Evolutionary conservation across 2,113 vertebrate genomes (phyloP).

Genomic region (Toxostoma redivivum): DNA sequence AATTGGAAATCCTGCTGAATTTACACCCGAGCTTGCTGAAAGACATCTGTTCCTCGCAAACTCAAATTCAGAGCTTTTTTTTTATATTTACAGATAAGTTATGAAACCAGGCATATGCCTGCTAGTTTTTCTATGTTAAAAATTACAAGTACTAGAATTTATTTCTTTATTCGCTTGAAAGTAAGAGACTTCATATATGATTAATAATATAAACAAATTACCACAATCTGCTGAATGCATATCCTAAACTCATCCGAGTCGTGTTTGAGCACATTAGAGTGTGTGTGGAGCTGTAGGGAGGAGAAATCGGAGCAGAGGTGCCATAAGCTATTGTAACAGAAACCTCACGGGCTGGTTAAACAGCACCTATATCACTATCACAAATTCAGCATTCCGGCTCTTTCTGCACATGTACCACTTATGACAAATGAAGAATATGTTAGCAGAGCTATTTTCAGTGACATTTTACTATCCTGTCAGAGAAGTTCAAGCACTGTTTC

Average conservation of each 20-base stretch:
- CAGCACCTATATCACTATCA: neutral
- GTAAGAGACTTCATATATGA: neutral
- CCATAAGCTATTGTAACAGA: neutral
- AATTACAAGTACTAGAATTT: neutral
- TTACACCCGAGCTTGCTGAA: neutral
- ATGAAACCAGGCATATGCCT: neutral
- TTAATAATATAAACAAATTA: neutral
- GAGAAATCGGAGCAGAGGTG: neutral
- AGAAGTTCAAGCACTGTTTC: neutral
- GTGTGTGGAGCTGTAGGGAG: neutral
- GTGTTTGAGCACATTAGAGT: neutral
- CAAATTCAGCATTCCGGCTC: neutral
- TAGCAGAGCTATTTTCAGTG: neutral
- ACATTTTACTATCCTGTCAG: neutral
- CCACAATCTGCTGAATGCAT: neutral
- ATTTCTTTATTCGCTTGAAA: neutral
- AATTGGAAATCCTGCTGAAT: slow-evolving; percentile 43
- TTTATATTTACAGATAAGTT: slow-evolving; percentile 22
- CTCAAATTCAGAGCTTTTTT: slow-evolving; percentile 16
- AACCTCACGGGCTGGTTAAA: neutral
- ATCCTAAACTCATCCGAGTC: neutral
- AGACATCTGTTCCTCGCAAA: slow-evolving; percentile 41
- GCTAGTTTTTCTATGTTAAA: neutral
- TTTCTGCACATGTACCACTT: neutral
- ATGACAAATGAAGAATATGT: neutral